These are phyloP conservation scores for Pilophorus perplexus DNA, from an alignment of 2,888 invertebrate genomes.

Conservation along the genomic window DNA sequence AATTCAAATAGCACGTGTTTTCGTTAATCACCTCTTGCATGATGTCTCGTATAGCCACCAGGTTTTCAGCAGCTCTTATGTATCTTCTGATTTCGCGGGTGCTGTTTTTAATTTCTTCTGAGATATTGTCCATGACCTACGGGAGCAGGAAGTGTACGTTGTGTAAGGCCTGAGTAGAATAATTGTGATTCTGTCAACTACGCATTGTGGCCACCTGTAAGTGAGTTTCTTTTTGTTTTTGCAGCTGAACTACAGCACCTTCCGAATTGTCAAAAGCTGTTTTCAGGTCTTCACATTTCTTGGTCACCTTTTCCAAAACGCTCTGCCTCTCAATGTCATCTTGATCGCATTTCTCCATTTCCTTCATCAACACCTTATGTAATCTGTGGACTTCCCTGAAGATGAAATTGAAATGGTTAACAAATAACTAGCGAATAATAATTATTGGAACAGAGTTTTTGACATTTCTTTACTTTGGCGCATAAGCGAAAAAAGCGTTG, in stretches of 20 bases:
- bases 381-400: constrained; percentile 9
- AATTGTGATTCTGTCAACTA: background rate
- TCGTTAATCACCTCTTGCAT: constrained; percentile 25
- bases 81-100: constrained; percentile 22
- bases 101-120: constrained; percentile 1
- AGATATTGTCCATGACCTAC: constrained; percentile 7
- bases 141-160: background rate
- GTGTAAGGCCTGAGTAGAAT: background rate
- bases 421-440: too few species aligned
- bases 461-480: too few species aligned
- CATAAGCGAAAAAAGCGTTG: too few species aligned
- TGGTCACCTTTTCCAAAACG: constrained; percentile 5
- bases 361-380: background rate
- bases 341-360: constrained; percentile 15
- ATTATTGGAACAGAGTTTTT: background rate
- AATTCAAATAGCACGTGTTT: constrained; percentile 34
- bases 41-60: constrained; percentile 10
- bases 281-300: constrained; percentile 14
- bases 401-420: background rate
- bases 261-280: constrained; percentile 7
- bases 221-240: constrained; percentile 23
- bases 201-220: background rate
- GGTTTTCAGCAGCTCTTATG: constrained; percentile 6
- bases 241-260: constrained; percentile 19
- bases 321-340: constrained; percentile 1